Percentiles rank a stretch among this genome's conserved stretches.
These are phyloP conservation scores for Alligator sinensis DNA, from an alignment of 2,113 vertebrate species.

Conservation along the genomic window DNA sequence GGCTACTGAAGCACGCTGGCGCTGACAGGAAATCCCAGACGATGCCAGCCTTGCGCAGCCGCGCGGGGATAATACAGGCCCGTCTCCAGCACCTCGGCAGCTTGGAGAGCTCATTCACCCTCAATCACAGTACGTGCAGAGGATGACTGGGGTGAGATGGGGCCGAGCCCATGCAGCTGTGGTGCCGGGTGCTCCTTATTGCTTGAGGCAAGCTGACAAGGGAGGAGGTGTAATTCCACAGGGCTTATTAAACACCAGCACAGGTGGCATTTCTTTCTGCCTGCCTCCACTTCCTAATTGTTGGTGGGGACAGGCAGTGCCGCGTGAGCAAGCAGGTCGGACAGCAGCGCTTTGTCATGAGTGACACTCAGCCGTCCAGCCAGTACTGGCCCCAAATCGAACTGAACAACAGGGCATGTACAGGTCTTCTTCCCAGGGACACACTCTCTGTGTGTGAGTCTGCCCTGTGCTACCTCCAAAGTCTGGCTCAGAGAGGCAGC, in stretches of 20 bases:
- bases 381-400: neutral
- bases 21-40: conserved; percentile 93
- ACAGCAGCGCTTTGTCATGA: neutral
- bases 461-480: too few relatives aligned
- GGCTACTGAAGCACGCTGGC: conserved; percentile 85
- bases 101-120: conserved; percentile 92
- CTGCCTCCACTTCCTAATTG: neutral
- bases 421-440: fast-evolving
- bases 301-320: fast-evolving
- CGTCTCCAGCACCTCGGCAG: conserved; percentile 91
- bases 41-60: conserved; percentile 91
- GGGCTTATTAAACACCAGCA: neutral
- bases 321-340: neutral
- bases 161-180: fast-evolving
- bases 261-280: neutral
- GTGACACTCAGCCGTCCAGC: neutral
- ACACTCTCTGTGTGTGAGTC: neutral
- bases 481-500: too few relatives aligned
- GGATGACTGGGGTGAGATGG: neutral
- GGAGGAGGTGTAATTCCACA: neutral
- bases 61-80: conserved; percentile 87
- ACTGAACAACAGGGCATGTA: neutral
- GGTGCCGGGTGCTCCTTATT: neutral
- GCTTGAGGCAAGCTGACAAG: neutral
- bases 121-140: conserved; percentile 88